Evolutionary conservation across 2,113 vertebrate species (phyloP).

Genomic region (Toxotes jaculatrix): DNA sequence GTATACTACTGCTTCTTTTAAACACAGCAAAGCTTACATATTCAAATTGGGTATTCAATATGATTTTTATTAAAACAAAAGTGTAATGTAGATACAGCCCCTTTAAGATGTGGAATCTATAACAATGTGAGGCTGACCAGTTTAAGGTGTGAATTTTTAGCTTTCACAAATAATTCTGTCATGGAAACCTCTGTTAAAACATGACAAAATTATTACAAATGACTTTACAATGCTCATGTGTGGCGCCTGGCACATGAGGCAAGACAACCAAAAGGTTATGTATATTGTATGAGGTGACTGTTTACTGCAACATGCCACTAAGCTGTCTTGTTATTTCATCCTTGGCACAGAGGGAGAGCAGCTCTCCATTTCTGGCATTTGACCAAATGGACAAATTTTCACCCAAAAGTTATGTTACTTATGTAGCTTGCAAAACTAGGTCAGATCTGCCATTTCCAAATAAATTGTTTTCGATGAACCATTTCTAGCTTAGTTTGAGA

Average conservation of each 20-base stretch:
- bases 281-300: constrained; percentile 34
- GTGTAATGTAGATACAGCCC: neutral
- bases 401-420: neutral
- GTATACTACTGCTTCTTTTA: neutral
- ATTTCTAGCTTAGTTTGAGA: neutral
- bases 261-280: constrained; percentile 30
- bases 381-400: constrained; percentile 17
- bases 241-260: constrained; percentile 33
- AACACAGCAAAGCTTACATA: neutral
- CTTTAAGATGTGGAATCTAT: neutral
- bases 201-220: constrained; percentile 18
- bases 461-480: neutral
- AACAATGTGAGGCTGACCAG: neutral
- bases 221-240: constrained; percentile 32
- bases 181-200: constrained; percentile 10
- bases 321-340: constrained; percentile 43
- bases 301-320: constrained; percentile 44
- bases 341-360: constrained; percentile 37
- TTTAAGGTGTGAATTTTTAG: neutral
- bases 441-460: constrained; percentile 14
- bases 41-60: neutral
- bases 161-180: constrained; percentile 14
- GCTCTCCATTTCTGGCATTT: constrained; percentile 20
- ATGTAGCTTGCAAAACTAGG: neutral
- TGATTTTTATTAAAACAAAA: neutral